phyloP scores from a whole-genome alignment of 2,888 invertebrate genomes.

The Pristionchus maxplancki region DNA sequence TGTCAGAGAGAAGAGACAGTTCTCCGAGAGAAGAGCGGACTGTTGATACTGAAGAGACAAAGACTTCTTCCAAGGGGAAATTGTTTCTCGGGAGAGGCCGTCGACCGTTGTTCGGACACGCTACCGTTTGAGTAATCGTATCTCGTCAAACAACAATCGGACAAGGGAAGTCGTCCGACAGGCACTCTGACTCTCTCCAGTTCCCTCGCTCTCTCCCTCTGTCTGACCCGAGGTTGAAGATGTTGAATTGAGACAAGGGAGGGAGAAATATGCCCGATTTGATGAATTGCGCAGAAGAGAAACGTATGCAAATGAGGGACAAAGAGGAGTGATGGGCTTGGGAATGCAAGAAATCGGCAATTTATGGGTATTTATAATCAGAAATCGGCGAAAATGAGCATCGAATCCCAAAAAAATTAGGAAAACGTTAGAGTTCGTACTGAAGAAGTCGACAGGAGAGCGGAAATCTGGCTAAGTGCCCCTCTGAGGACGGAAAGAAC shows the following conservation, averaged over 20 bases:
- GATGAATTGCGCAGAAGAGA: conserved; percentile 32
- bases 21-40: not conserved
- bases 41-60: too few relatives aligned
- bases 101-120: not conserved
- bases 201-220: not conserved
- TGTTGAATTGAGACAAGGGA: not conserved
- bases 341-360: conserved; percentile 31
- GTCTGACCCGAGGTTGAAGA: not conserved
- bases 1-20: too few relatives aligned
- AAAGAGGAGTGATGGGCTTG: conserved; percentile 29
- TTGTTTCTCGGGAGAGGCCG: not conserved
- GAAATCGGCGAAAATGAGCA: not conserved
- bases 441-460: not conserved
- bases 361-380: not conserved
- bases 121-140: not conserved
- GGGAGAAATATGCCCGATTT: conserved; percentile 15
- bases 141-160: not conserved
- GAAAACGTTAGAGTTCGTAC: not conserved
- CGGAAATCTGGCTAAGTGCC: not conserved
- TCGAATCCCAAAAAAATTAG: not conserved
- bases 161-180: not conserved
- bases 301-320: conserved; percentile 36
- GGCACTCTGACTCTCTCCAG: not conserved
- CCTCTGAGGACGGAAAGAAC: conserved; percentile 34
- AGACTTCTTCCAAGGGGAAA: not conserved